A percentile compares a stretch with the other conserved stretches of the same genome.
These are phyloP conservation scores for Pseudomugil gertrudae DNA, from an alignment of 2,797 vertebrate species.

Conservation along the genomic window DNA sequence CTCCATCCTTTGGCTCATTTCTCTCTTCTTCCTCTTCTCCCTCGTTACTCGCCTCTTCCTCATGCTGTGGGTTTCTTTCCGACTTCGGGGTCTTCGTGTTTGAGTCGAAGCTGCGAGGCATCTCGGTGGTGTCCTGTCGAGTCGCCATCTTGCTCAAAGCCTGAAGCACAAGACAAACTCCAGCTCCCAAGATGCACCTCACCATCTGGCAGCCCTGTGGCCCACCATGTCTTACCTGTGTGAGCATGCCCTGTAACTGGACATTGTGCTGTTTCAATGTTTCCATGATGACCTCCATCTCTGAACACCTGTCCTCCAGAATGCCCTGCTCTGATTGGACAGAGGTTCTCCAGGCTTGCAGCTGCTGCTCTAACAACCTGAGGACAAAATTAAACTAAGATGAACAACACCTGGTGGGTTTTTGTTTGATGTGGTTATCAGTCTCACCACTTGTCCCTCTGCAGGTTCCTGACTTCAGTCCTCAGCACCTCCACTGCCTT, in stretches of 20 bases:
- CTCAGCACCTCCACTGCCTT: constrained; percentile 45
- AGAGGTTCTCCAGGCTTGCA: constrained; percentile 79
- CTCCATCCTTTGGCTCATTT: too few relatives aligned
- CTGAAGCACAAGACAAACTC: constrained; percentile 21
- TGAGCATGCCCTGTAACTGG: constrained; percentile 75
- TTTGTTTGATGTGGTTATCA: not conserved
- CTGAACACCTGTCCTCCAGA: constrained; percentile 82
- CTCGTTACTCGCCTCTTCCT: not conserved
- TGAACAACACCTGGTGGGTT: not conserved
- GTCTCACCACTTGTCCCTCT: constrained; percentile 80
- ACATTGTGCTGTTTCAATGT: constrained; percentile 77
- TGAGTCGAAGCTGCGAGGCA: too few relatives aligned
- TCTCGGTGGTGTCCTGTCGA: not conserved
- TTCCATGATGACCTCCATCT: constrained; percentile 84
- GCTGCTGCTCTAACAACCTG: constrained; percentile 85
- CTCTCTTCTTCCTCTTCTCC: too few relatives aligned
- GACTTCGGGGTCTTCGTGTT: not conserved
- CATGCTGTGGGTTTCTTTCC: not conserved
- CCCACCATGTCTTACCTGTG: constrained; percentile 56
- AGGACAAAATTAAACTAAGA: not conserved
- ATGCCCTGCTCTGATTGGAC: constrained; percentile 78
- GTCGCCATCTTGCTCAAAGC: constrained; percentile 57
- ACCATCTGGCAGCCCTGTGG: not conserved
- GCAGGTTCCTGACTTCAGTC: constrained; percentile 75
- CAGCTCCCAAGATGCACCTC: not conserved